Conservation (phyloP, 2,888 invertebrate species). For the Lymantria monacha region DNA sequence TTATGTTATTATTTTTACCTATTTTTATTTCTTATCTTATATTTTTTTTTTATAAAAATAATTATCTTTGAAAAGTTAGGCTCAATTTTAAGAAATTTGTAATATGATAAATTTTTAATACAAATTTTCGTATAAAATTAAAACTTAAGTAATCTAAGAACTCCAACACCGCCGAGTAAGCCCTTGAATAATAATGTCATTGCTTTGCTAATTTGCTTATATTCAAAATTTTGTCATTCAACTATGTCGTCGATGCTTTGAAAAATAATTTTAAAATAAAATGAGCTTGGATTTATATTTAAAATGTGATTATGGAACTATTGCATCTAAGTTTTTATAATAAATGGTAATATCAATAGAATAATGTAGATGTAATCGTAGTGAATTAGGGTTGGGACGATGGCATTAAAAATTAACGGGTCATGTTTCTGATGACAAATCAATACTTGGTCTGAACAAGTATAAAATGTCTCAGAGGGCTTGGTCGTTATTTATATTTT, state of each 20-base stretch:
- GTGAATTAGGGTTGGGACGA: slow-evolving; percentile 57
- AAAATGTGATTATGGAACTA: slow-evolving; percentile 19
- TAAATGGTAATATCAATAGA: slow-evolving; percentile 39
- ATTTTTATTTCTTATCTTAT: too few relatives aligned
- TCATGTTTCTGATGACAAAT: slow-evolving; percentile 66
- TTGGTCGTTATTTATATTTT: slow-evolving; percentile 12
- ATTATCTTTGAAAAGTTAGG: too few relatives aligned
- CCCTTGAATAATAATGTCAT: slow-evolving; percentile 45
- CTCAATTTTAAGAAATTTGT: too few relatives aligned
- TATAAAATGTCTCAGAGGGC: slow-evolving; percentile 20
- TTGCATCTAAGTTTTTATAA: slow-evolving; percentile 45
- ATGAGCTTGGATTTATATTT: slow-evolving; percentile 8
- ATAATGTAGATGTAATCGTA: slow-evolving; percentile 57
- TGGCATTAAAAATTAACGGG: slow-evolving; percentile 71
- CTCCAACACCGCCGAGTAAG: slow-evolving; percentile 19
- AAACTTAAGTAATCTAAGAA: slow-evolving; percentile 44
- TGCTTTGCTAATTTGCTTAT: slow-evolving; percentile 42
- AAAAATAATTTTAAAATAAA: slow-evolving; percentile 21
- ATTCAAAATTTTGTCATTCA: slow-evolving; percentile 37
- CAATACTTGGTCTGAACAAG: slow-evolving; percentile 44
- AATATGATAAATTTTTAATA: background rate
- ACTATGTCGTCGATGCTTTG: slow-evolving; percentile 5
- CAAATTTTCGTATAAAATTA: slow-evolving; percentile 30
- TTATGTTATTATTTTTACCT: too few relatives aligned
- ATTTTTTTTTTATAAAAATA: too few relatives aligned